Evolutionary conservation across 2,888 invertebrate genomes (phyloP), one percentile per base, ranked within the genome.

Genomic region (Lymantria dispar): DNA sequence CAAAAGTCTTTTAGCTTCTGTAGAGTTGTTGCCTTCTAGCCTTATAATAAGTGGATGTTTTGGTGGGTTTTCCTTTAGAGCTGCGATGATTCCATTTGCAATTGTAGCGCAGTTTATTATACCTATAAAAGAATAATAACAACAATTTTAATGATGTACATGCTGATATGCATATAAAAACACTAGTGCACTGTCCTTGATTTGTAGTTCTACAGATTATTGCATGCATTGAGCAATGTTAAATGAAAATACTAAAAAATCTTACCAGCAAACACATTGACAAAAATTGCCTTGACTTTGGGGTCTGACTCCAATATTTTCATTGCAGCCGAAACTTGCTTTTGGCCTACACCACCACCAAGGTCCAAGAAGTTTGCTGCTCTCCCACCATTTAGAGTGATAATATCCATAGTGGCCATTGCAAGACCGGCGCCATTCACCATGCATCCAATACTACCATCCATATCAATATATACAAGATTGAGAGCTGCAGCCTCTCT

Each of bases 391-490:
- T 98, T 95, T 38, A 99, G 88, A 78, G 97, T 98, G 58, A 99
- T 99, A 38, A 99, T 98, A 80, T 99, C 99, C 99, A 99, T 99
- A 8, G 99, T 99, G 2, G 99, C 99, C 99, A 99, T 99, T 3
- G 99, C 99, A 47, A 99, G 92, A 0, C 99, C 99, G 62, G 99
- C 99, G 14, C 99, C 99, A 91, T 99, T 99, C 0, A 99, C 99
- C 94, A 94, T 91, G 56, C 93, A 98, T 48, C 99, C 99, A 79
- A 99, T 99, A 82, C 98, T 98, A 52, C 99, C 99, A 79, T 98
- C 97, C 96, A 99, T 95, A 63, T 96, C 96, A 64, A 99, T 98
- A 83, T 99, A 99, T 80, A 98, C 99, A 31, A 99, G 92, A 83
- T 98, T 97, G 67, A 95, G 93, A 69, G 95, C 94, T 7, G 96